Conservation (phyloP, 2,888 invertebrate genomes). For the Archips crataeganus region DNA sequence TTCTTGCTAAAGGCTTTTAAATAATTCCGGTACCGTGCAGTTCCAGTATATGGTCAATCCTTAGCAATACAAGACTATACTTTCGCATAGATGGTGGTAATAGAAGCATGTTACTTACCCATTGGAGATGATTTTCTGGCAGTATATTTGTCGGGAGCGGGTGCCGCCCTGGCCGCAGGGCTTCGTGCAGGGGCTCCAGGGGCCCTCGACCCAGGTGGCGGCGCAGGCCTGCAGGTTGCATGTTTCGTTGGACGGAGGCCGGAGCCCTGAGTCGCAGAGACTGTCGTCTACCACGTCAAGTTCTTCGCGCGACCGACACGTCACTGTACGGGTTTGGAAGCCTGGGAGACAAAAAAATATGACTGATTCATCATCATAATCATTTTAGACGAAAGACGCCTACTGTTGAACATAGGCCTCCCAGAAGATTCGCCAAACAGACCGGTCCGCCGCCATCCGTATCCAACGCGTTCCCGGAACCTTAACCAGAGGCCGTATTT, state of each 20-base stretch:
- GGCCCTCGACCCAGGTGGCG: conserved; percentile 88
- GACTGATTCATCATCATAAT: neutral
- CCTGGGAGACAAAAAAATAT: conserved; percentile 75
- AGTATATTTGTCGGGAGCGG: conserved; percentile 90
- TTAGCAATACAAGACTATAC: too few species aligned
- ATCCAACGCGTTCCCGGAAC: too few species aligned
- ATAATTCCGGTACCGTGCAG: too few species aligned
- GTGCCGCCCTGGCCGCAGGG: conserved; percentile 92
- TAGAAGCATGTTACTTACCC: conserved; percentile 72
- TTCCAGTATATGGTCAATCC: too few species aligned
- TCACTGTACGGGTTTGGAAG: conserved; percentile 90
- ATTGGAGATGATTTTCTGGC: conserved; percentile 91
- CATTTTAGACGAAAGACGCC: too few species aligned
- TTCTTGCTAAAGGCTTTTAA: too few species aligned
- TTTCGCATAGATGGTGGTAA: too few species aligned
- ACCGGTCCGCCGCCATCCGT: too few species aligned
- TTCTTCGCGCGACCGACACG: conserved; percentile 91
- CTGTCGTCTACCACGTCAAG: conserved; percentile 89
- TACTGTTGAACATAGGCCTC: too few species aligned
- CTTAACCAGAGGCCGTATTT: too few species aligned
- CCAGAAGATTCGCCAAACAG: too few species aligned
- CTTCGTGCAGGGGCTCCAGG: conserved; percentile 93
- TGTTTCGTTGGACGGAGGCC: conserved; percentile 89
- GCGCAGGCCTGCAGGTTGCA: conserved; percentile 91
- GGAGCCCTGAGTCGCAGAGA: conserved; percentile 91